These are phyloP conservation scores for Microtus pennsylvanicus DNA, from an alignment of 2,113 vertebrate genomes.

Conservation along the genomic window DNA sequence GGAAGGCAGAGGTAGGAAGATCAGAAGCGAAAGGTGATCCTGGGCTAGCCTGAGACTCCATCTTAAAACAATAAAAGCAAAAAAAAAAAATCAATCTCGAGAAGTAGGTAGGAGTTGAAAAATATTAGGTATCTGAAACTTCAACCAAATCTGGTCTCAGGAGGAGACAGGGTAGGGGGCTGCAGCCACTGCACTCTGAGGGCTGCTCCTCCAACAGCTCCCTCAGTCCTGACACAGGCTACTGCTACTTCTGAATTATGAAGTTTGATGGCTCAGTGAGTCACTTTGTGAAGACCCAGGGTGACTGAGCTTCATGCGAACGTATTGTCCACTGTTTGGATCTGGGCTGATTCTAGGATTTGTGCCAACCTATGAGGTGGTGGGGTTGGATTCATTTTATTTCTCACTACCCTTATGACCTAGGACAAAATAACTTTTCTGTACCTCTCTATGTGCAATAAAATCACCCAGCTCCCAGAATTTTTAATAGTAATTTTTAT, in stretches of 20 bases:
- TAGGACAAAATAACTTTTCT: constrained; percentile 38
- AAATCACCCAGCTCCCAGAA: background rate
- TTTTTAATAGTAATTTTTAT: background rate
- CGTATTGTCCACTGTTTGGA: background rate
- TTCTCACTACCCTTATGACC: background rate
- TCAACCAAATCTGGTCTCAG: background rate
- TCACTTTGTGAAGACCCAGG: constrained; percentile 20
- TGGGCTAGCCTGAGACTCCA: background rate
- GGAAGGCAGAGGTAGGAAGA: background rate
- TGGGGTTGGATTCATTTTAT: background rate
- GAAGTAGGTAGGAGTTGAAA: constrained; percentile 1
- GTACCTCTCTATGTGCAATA: constrained; percentile 1
- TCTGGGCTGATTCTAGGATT: background rate
- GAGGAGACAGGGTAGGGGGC: background rate
- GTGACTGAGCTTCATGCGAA: background rate
- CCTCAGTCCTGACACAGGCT: background rate
- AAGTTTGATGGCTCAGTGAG: background rate
- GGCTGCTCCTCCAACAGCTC: background rate
- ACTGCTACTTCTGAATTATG: background rate
- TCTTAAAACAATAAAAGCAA: background rate
- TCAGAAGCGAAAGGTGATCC: background rate
- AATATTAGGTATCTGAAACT: background rate
- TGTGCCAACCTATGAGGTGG: background rate
- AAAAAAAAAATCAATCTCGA: background rate
- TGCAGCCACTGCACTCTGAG: background rate